Base-by-base conservation (phyloP, 2,113 vertebrate genomes). In the Proterorhinus semilunaris region DNA sequence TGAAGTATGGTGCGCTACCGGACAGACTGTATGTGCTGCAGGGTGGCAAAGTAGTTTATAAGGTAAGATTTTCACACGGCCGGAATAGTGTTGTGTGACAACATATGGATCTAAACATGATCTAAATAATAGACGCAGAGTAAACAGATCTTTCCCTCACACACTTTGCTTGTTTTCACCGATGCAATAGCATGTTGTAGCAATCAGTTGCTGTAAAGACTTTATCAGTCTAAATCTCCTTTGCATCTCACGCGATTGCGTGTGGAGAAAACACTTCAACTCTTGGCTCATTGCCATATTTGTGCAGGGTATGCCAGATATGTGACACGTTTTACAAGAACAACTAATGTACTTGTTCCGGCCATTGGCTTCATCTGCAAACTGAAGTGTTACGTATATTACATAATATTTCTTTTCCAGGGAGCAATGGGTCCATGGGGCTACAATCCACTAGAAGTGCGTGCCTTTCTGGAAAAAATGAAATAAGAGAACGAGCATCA, bases 1-100 rank as follows among this genome's bases (percentile, higher is more conserved):
- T 90, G 2, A 91, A 92, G 76, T 98, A 98, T 0, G 96, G 93
- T 0, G 96, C 95, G 0, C 21, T 95, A 65, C 96, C 96, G 0
- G 96, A 98, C 82, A 92, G 96, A 70, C 93, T 98, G 1, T 98
- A 96, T 0, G 48, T 98, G 69, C 89, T 98, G 46, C 94, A 93
- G 79, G 86, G 87, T 45, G 93, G 95, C 27, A 96, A 93, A 58
- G 85, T 98, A 44, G 73, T 93, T 73, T 96, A 95, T 83, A 95
- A 97, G 95, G 96, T 96, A 87, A 78, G 78, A 13, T n/a, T 3
- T 52, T 17, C 46, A 59, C 53, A 51, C 10, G 7, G 7, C 53
- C 0, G 11, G 12, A 51, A 51, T 3, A 9, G n/a, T 16, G 7
- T 8, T 5, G 4, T 21, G 16, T 3, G 63, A 50, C 70, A 10